phyloP scores from a whole-genome alignment of 2,888 invertebrate species.

The Euspilapteryx auroguttella region DNA sequence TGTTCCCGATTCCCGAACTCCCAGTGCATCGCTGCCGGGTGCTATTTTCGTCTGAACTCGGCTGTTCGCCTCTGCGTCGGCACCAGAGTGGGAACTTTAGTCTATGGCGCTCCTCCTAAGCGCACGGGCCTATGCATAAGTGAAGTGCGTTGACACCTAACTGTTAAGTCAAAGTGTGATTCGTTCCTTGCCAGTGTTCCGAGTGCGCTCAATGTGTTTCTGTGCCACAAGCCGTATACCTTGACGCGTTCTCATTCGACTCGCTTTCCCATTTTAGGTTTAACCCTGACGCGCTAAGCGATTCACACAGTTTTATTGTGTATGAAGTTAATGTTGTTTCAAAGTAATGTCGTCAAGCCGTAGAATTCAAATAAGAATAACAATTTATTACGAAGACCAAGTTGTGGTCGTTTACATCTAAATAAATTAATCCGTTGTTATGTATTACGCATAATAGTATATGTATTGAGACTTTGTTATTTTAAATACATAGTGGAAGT shows the following conservation, averaged over 20 bases:
- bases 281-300: constrained; percentile 39
- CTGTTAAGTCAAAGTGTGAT: constrained; percentile 34
- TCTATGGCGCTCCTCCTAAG: constrained; percentile 32
- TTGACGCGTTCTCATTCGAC: constrained; percentile 45
- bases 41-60: constrained; percentile 48
- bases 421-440: no score
- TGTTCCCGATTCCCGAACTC: constrained; percentile 9
- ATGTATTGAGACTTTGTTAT: no score
- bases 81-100: constrained; percentile 33
- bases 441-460: no score
- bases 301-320: constrained; percentile 44
- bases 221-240: constrained; percentile 34
- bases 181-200: constrained; percentile 25
- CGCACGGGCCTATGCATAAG: constrained; percentile 34
- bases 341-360: constrained; percentile 70
- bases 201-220: constrained; percentile 31
- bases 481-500: no score
- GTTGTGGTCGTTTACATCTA: constrained; percentile 68
- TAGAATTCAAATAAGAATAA: constrained; percentile 68
- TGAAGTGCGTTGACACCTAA: constrained; percentile 58
- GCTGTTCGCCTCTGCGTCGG: constrained; percentile 36
- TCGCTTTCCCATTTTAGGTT: constrained; percentile 48
- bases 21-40: constrained; percentile 45
- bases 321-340: no score
- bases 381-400: constrained; percentile 67